Evolutionary conservation across 1,140 invertebrate species (phyloP).

Genomic region (Globodera rostochiensis): DNA sequence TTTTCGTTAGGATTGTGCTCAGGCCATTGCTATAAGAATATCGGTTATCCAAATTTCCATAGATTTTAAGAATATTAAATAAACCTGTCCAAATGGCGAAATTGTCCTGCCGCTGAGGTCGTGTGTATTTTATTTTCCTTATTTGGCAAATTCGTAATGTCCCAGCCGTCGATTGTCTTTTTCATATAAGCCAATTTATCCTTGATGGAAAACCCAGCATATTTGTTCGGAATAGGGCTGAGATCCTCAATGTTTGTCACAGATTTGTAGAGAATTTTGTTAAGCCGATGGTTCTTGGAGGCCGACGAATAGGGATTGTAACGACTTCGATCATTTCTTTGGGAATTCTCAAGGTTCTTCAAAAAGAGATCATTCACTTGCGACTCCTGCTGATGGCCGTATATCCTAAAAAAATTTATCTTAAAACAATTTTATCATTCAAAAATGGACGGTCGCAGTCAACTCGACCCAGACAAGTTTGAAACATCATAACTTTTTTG

Average conservation of each 20-base stretch:
- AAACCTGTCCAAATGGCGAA: not conserved
- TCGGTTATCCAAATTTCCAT: not conserved
- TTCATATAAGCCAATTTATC: conserved; percentile 3
- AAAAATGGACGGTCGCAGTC: too few relatives aligned
- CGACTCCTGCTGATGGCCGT: not conserved
- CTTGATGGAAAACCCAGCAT: not conserved
- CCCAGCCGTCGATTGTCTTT: not conserved
- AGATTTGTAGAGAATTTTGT: conserved; percentile 7
- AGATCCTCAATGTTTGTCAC: not conserved
- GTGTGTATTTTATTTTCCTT: not conserved
- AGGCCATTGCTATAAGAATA: not conserved
- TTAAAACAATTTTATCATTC: not conserved
- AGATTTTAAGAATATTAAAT: not conserved
- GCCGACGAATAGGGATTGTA: not conserved
- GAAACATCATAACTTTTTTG: too few relatives aligned
- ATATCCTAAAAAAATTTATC: not conserved
- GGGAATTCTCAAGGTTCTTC: not conserved
- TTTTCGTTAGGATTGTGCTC: not conserved
- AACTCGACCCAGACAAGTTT: too few relatives aligned
- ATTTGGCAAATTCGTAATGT: not conserved
- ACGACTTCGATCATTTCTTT: not conserved
- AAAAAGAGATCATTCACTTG: not conserved
- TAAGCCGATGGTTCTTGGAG: not conserved
- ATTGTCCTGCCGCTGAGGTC: too few relatives aligned
- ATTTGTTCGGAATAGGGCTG: conserved; percentile 6